Percentiles rank a stretch among this genome's conserved stretches.
phyloP scores from a whole-genome alignment of 2,888 invertebrate genomes.

The Sphaerophoria taeniata region DNA sequence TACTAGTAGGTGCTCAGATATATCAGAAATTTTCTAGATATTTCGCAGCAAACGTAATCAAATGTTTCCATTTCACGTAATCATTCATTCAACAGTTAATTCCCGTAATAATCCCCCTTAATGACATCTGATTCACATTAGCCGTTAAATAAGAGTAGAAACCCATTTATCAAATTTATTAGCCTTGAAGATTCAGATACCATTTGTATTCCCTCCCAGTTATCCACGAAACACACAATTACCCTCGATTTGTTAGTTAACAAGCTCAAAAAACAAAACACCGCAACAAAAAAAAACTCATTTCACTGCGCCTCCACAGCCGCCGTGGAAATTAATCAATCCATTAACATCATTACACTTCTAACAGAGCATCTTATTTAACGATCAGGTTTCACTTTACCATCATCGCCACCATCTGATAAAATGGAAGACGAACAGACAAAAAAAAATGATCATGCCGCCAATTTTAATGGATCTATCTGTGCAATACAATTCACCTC shows the following conservation, averaged over 20 bases:
- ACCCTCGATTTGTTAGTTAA: constrained; percentile 17
- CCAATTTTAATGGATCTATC: constrained; percentile 26
- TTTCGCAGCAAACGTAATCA: too few relatives aligned
- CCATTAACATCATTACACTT: constrained; percentile 40
- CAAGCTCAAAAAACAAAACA: background rate
- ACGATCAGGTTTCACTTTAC: constrained; percentile 66
- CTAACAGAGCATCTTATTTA: constrained; percentile 61
- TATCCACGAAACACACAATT: background rate
- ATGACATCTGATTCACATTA: background rate
- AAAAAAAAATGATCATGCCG: constrained; percentile 2
- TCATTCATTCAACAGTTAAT: background rate
- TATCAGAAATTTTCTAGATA: too few relatives aligned
- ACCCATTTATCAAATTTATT: constrained; percentile 13
- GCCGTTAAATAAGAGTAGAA: background rate
- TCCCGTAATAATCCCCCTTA: background rate
- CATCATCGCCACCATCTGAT: constrained; percentile 8
- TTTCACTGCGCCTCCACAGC: background rate
- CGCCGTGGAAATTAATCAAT: constrained; percentile 28
- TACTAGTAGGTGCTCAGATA: too few relatives aligned
- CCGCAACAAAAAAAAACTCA: too few relatives aligned
- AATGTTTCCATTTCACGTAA: too few relatives aligned
- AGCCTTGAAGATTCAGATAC: constrained; percentile 4
- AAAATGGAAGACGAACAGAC: background rate
- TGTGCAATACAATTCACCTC: constrained; percentile 48
- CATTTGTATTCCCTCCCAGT: background rate